phyloP scores from a whole-genome alignment of 2,888 invertebrate species.

The Caenorhabditis afra region DNA sequence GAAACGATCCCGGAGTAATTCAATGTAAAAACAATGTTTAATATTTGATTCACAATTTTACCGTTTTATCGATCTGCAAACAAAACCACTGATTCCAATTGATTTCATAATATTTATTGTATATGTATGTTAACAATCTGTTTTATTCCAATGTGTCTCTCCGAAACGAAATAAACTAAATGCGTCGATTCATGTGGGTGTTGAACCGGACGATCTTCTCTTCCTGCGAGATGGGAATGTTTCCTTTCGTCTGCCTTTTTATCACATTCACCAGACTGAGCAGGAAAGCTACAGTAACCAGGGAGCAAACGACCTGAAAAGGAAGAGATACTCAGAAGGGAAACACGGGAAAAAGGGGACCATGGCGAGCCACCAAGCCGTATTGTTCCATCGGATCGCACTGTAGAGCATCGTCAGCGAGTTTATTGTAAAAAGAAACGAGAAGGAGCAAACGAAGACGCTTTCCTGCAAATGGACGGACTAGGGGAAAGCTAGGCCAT shows the following conservation, averaged over 20 bases:
- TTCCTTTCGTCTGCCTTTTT: conserved; percentile 39
- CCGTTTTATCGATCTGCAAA: conserved; percentile 11
- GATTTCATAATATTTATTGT: background rate
- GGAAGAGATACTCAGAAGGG: too few species aligned
- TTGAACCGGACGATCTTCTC: conserved; percentile 47
- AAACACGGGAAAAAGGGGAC: conserved; percentile 21
- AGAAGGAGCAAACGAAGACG: conserved; percentile 49
- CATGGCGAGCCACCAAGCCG: conserved; percentile 58
- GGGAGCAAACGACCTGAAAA: conserved; percentile 35
- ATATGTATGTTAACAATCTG: background rate
- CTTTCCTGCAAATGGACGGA: conserved; percentile 46
- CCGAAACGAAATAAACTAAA: background rate
- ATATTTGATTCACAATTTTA: background rate
- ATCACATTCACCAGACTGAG: conserved; percentile 38
- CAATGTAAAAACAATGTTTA: conserved; percentile 3
- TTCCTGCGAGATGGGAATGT: conserved; percentile 22
- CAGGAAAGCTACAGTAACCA: conserved; percentile 40
- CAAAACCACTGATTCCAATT: background rate
- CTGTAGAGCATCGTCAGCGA: conserved; percentile 65
- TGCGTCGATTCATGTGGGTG: conserved; percentile 37
- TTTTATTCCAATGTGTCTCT: conserved; percentile 2
- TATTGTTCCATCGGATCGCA: conserved; percentile 63
- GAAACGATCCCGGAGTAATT: conserved; percentile 29
- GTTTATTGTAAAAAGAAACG: conserved; percentile 61
- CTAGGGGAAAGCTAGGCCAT: too few species aligned